phyloP scores from a whole-genome alignment of 1,140 invertebrate genomes.

The Aradophagus sp. region DNA sequence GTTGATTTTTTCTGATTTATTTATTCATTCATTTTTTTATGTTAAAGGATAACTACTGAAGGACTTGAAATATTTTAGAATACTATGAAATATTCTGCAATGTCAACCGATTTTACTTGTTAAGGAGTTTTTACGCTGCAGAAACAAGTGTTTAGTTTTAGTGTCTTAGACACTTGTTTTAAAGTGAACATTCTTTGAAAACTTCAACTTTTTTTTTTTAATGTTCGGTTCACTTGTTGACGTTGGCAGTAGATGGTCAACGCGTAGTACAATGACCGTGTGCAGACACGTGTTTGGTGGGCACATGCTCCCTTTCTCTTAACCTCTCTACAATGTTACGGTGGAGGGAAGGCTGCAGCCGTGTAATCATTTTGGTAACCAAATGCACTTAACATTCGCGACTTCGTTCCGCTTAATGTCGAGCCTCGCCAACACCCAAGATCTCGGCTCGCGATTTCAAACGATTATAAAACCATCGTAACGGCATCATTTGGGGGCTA shows the following conservation, averaged over 20 bases:
- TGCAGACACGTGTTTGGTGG: constrained; percentile 32
- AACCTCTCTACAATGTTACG: constrained; percentile 19
- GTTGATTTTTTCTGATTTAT: no score
- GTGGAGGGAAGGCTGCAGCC: constrained; percentile 18
- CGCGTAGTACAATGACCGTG: constrained; percentile 49
- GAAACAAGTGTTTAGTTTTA: no score
- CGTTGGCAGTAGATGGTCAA: constrained; percentile 25
- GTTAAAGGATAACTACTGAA: no score
- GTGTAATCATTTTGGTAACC: constrained; percentile 38
- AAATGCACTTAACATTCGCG: constrained; percentile 22
- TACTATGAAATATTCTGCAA: no score
- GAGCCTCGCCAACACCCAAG: constrained; percentile 15
- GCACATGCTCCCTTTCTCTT: constrained; percentile 54
- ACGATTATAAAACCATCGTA: constrained; percentile 24
- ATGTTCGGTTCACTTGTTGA: no score
- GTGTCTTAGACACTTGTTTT: no score
- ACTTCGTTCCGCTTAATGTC: constrained; percentile 19
- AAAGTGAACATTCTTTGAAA: no score
- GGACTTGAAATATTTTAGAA: no score
- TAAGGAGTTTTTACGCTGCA: no score
- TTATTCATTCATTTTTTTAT: no score
- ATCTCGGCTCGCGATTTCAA: constrained; percentile 8
- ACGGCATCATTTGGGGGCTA: constrained; percentile 14
- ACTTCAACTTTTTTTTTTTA: no score
- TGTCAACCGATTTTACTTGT: no score